A percentile compares a stretch with the other conserved stretches of the same genome.
Conservation (phyloP, 2,797 vertebrate species). For the Graptemys geographica region DNA sequence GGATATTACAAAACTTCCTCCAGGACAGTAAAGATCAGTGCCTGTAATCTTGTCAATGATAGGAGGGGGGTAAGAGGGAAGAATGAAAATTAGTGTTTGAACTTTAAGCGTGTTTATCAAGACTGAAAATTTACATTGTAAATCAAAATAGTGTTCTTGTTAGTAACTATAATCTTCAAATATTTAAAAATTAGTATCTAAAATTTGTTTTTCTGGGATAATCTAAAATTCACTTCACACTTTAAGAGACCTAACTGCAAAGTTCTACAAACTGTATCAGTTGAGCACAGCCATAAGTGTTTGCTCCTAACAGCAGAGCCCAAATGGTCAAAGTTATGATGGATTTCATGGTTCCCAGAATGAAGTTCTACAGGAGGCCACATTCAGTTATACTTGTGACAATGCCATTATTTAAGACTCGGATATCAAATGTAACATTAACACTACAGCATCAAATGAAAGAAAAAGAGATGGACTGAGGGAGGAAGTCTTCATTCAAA, state of each 20-base stretch:
- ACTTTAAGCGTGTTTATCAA: not conserved
- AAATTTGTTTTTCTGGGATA: not conserved
- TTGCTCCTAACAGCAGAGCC: not conserved
- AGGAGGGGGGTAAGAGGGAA: accelerated
- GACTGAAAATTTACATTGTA: not conserved
- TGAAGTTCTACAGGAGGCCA: not conserved
- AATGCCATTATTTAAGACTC: not conserved
- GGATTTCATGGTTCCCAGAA: not conserved
- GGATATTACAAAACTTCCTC: not conserved
- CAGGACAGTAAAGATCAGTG: not conserved
- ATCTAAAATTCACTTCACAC: not conserved
- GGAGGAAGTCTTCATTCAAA: not conserved
- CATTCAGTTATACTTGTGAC: not conserved
- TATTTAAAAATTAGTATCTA: not conserved
- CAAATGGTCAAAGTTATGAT: not conserved
- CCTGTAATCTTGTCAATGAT: accelerated
- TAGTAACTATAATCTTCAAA: not conserved
- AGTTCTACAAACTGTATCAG: not conserved
- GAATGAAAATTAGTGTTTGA: not conserved
- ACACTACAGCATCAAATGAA: not conserved
- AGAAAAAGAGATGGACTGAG: not conserved
- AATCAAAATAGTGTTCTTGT: not conserved
- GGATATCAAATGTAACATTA: not conserved
- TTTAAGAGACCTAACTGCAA: not conserved
- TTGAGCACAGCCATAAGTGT: not conserved